Evolutionary conservation across 2,797 vertebrate genomes (phyloP).

Genomic region (Serranus cabrilla): DNA sequence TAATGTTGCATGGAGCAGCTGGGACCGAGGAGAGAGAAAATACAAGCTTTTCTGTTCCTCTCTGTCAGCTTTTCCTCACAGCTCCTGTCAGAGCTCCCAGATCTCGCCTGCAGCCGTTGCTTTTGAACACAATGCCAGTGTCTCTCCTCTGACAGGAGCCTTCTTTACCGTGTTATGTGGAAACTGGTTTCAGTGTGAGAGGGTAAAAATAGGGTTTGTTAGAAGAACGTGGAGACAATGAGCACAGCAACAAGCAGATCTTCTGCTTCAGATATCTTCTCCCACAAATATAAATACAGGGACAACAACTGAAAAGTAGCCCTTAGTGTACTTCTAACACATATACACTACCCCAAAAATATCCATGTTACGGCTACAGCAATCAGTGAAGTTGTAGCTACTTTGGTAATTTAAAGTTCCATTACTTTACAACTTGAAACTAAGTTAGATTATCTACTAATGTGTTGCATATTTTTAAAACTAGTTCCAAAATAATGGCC

Average conservation of each 20-base stretch:
- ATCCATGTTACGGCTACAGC: too few species aligned
- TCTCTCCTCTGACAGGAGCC: conserved; percentile 36
- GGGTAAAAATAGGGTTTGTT: conserved; percentile 44
- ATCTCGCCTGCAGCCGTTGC: conserved; percentile 45
- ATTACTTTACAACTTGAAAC: too few species aligned
- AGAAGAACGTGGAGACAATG: conserved; percentile 17
- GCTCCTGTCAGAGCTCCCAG: conserved; percentile 43
- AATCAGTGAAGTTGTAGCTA: too few species aligned
- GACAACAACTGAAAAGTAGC: neutral
- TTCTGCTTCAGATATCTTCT: conserved; percentile 1
- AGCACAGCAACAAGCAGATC: conserved; percentile 6
- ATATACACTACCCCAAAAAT: neutral
- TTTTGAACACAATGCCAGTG: conserved; percentile 44
- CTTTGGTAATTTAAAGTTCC: too few species aligned
- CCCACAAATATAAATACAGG: neutral
- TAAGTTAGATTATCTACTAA: too few species aligned
- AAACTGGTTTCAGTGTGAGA: conserved; percentile 16
- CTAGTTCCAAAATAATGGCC: too few species aligned
- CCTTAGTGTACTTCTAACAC: conserved; percentile 1
- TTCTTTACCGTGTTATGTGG: conserved; percentile 29
- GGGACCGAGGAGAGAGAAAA: conserved; percentile 8
- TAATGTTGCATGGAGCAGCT: conserved; percentile 8
- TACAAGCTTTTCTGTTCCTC: conserved; percentile 28
- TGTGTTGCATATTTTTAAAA: too few species aligned
- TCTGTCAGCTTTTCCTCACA: conserved; percentile 36